A percentile compares a stretch with the other conserved stretches of the same genome.
phyloP scores from a whole-genome alignment of 2,888 invertebrate genomes.

The Muscina levida region DNA sequence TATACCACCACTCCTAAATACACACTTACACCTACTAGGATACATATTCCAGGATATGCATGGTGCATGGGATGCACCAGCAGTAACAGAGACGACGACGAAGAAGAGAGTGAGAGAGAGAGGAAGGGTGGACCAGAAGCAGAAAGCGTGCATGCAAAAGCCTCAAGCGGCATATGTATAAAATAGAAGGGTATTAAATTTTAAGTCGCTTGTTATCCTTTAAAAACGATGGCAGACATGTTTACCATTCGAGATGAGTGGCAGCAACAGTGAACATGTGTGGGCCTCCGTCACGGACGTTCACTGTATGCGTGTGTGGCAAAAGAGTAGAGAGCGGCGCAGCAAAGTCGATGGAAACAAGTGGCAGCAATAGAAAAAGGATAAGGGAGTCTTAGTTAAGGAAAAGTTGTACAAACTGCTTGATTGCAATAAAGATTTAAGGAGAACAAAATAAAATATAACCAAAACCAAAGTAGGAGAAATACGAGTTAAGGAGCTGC shows the following conservation, averaged over 20 bases:
- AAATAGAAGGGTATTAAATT: slow-evolving; percentile 53
- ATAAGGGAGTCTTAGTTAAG: background rate
- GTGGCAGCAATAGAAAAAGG: background rate
- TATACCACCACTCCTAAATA: slow-evolving; percentile 18
- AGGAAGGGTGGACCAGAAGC: background rate
- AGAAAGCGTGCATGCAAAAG: slow-evolving; percentile 45
- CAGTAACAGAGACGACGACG: background rate
- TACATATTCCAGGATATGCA: slow-evolving; percentile 1
- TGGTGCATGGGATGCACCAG: background rate
- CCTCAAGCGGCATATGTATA: slow-evolving; percentile 60
- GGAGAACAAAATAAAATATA: slow-evolving; percentile 13
- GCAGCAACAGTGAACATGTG: slow-evolving; percentile 31
- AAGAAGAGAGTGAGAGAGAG: background rate
- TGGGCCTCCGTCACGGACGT: background rate
- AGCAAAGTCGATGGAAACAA: background rate
- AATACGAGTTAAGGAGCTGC: slow-evolving; percentile 14
- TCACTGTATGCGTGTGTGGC: background rate
- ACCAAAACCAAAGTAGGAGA: background rate
- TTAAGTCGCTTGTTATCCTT: slow-evolving; percentile 61
- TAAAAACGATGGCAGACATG: slow-evolving; percentile 57
- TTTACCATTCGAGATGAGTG: slow-evolving; percentile 42
- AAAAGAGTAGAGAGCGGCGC: background rate
- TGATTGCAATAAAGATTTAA: slow-evolving; percentile 24
- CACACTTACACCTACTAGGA: background rate
- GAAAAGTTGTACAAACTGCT: slow-evolving; percentile 30